A percentile compares a stretch with the other conserved stretches of the same genome.
phyloP scores from a whole-genome alignment of 2,888 invertebrate genomes.

The Marronus borbonicus region DNA sequence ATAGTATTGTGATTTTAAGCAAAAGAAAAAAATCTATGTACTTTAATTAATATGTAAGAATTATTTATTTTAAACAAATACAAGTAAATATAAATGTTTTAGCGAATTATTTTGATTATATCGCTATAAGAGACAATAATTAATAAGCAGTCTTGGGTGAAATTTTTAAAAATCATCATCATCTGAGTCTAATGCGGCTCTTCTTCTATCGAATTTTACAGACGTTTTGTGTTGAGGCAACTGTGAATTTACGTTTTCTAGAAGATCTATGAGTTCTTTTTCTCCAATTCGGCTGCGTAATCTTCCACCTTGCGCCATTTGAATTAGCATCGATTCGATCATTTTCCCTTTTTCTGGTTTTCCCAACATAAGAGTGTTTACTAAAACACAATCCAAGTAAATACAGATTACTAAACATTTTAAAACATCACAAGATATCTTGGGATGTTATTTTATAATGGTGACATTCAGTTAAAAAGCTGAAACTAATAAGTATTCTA shows the following conservation, averaged over 20 bases:
- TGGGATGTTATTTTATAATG: too few relatives aligned
- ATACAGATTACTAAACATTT: too few relatives aligned
- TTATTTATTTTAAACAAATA: conserved; percentile 44
- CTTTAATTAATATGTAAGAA: conserved; percentile 24
- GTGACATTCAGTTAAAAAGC: too few relatives aligned
- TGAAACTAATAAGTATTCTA: too few relatives aligned
- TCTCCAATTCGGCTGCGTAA: conserved; percentile 88
- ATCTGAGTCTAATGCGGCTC: conserved; percentile 90
- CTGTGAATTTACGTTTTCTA: conserved; percentile 90
- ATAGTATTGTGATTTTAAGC: conserved; percentile 20
- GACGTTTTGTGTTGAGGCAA: conserved; percentile 82
- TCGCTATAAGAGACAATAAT: conserved; percentile 30
- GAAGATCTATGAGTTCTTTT: conserved; percentile 85
- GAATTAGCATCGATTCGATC: conserved; percentile 94
- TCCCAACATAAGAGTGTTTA: conserved; percentile 93
- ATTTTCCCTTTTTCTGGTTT: conserved; percentile 97
- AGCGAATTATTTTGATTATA: conserved; percentile 37
- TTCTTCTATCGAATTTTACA: conserved; percentile 92
- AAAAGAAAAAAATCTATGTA: conserved; percentile 26
- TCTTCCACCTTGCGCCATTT: conserved; percentile 96
- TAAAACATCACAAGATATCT: neutral
- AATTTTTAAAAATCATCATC: conserved; percentile 73
- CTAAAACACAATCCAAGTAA: conserved; percentile 72
- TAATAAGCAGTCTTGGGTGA: conserved; percentile 54
- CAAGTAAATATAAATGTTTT: conserved; percentile 38